A percentile compares a stretch with the other conserved stretches of the same genome.
Conservation (phyloP, 2,888 invertebrate species). For the Sphaerophoria rueppellii region DNA sequence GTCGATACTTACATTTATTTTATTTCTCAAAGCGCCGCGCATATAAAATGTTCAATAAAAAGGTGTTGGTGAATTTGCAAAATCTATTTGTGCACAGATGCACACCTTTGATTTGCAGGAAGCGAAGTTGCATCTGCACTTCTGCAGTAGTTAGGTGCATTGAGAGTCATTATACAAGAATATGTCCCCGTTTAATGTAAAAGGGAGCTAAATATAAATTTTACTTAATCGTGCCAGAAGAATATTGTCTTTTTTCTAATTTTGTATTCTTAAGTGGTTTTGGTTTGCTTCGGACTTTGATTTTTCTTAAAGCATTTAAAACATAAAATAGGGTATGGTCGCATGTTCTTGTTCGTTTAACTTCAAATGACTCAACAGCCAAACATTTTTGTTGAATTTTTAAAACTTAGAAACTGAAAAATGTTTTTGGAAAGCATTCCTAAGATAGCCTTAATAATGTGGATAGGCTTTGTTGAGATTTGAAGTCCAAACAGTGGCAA, state of each 20-base stretch:
- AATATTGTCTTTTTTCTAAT: constrained; percentile 29
- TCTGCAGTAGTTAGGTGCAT: not conserved
- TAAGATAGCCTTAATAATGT: no score
- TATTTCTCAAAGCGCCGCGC: constrained; percentile 27
- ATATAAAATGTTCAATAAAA: constrained; percentile 51
- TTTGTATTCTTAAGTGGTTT: constrained; percentile 31
- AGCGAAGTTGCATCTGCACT: constrained; percentile 61
- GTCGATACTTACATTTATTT: constrained; percentile 23
- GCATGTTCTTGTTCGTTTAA: not conserved
- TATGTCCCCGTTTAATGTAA: constrained; percentile 36
- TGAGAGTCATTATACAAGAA: constrained; percentile 66
- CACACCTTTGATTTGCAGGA: constrained; percentile 68
- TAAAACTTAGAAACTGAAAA: no score
- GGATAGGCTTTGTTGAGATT: no score
- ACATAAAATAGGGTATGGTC: not conserved
- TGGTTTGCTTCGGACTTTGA: constrained; percentile 32
- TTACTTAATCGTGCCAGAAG: constrained; percentile 62
- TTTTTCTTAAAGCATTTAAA: constrained; percentile 56
- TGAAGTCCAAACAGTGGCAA: no score
- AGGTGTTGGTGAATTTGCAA: constrained; percentile 58
- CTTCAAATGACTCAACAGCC: not conserved
- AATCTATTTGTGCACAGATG: constrained; percentile 65
- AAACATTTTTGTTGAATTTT: no score
- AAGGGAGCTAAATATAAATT: constrained; percentile 63
- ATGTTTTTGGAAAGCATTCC: no score